phyloP scores from a whole-genome alignment of 1,140 invertebrate genomes.

The Cecropterus lyciades region DNA sequence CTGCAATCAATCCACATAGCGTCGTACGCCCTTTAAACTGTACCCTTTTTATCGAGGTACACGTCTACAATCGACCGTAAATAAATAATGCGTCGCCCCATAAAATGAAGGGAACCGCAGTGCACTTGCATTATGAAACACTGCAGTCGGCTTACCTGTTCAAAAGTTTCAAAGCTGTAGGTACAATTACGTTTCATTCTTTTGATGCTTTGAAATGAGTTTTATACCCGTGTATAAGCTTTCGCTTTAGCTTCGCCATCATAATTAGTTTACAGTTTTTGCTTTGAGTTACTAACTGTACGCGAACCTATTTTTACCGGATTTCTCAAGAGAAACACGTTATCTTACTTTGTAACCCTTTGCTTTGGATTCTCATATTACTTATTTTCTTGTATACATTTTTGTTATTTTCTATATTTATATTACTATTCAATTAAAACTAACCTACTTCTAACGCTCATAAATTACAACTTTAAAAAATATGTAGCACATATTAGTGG shows the following conservation, averaged over 20 bases:
- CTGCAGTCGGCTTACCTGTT: conserved; percentile 5
- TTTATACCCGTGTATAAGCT: not conserved
- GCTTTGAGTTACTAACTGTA: no score
- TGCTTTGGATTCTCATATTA: no score
- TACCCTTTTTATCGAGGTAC: not conserved
- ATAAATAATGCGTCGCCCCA: not conserved
- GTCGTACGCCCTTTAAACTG: not conserved
- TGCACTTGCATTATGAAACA: conserved; percentile 23
- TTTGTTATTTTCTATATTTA: no score
- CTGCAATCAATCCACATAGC: not conserved
- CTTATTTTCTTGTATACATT: no score
- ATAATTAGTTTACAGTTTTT: no score
- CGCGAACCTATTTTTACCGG: no score
- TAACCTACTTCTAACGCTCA: no score
- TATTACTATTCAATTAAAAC: no score
- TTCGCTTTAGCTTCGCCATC: not conserved
- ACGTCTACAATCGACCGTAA: not conserved
- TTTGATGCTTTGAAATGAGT: conserved; percentile 7
- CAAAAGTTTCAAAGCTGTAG: conserved; percentile 1
- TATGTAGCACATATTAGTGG: no score
- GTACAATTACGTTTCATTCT: not conserved
- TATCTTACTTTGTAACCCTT: no score
- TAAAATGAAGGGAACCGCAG: conserved; percentile 4
- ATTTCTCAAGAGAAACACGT: no score
- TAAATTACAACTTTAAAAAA: no score